These are phyloP conservation scores for Slavum lentiscoides DNA, from an alignment of 2,888 invertebrate genomes.

Conservation along the genomic window DNA sequence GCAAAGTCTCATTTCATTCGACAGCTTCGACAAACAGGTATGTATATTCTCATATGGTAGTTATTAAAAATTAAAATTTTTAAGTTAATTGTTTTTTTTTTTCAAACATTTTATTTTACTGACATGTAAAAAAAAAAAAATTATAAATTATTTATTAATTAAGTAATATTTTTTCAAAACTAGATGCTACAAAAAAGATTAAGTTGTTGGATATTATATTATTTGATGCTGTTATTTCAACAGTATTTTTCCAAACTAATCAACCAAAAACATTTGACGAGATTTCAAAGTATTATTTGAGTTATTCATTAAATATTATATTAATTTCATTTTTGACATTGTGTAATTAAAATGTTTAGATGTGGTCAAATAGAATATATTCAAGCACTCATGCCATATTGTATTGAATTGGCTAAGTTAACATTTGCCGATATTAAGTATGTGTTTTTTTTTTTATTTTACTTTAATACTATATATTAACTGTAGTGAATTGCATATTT, in stretches of 20 bases:
- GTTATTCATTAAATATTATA: background rate
- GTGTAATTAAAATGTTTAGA: background rate
- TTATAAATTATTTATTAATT: background rate
- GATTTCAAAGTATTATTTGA: conserved; percentile 19
- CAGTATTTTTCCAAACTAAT: conserved; percentile 10
- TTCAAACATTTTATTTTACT: no score
- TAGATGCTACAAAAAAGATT: conserved; percentile 26
- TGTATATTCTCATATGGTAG: background rate
- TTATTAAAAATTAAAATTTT: no score
- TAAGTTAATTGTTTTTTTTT: no score
- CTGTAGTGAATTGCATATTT: background rate
- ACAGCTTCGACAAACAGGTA: conserved; percentile 31
- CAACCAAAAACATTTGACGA: conserved; percentile 26
- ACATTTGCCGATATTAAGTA: conserved; percentile 39
- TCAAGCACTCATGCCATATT: conserved; percentile 37
- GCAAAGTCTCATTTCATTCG: conserved; percentile 15
- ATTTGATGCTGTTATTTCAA: conserved; percentile 45
- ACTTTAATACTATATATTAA: background rate
- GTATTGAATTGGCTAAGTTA: conserved; percentile 31
- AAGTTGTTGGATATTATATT: conserved; percentile 44
- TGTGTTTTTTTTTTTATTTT: conserved; percentile 4
- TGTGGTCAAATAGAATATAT: conserved; percentile 1
- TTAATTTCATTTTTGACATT: background rate
- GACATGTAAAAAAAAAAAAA: background rate
- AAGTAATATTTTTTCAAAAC: conserved; percentile 6